Conservation (phyloP, 2,797 vertebrate species). For the Mionectes olivaceus region DNA sequence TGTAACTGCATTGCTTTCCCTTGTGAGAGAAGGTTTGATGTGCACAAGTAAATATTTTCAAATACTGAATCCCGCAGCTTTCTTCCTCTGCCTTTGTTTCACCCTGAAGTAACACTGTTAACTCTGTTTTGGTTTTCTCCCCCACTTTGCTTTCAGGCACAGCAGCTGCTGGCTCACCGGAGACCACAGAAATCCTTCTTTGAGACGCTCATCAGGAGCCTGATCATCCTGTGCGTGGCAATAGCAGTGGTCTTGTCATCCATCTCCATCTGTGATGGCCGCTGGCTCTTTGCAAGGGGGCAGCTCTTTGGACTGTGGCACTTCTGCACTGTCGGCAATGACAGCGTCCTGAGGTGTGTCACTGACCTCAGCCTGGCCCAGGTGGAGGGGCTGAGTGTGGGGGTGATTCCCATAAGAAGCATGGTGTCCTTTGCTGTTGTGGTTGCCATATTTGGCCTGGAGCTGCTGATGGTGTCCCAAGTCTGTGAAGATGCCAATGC, state of each 20-base stretch:
- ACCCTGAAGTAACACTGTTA: accelerated
- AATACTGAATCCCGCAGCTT: not conserved
- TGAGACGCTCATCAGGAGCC: constrained; percentile 76
- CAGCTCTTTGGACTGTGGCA: constrained; percentile 84
- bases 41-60: not conserved
- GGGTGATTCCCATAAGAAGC: constrained; percentile 74
- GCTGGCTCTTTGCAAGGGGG: constrained; percentile 78
- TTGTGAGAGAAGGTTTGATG: not conserved
- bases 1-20: not conserved
- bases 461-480: constrained; percentile 86
- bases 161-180: constrained; percentile 45
- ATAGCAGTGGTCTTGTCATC: constrained; percentile 82
- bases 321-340: constrained; percentile 71
- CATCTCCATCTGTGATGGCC: constrained; percentile 83
- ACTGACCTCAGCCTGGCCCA: constrained; percentile 70
- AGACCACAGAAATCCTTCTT: constrained; percentile 74
- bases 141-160: not conserved
- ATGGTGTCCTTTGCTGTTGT: constrained; percentile 79
- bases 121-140: not conserved
- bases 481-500: constrained; percentile 78
- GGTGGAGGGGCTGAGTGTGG: constrained; percentile 66
- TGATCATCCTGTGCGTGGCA: constrained; percentile 80
- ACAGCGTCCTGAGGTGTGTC: constrained; percentile 59
- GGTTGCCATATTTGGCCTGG: constrained; percentile 84
- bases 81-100: not conserved